Evolutionary conservation across 2,113 vertebrate species (phyloP), one percentile per base, ranked within the genome.

Genomic region (Rhabdornis inornatus): DNA sequence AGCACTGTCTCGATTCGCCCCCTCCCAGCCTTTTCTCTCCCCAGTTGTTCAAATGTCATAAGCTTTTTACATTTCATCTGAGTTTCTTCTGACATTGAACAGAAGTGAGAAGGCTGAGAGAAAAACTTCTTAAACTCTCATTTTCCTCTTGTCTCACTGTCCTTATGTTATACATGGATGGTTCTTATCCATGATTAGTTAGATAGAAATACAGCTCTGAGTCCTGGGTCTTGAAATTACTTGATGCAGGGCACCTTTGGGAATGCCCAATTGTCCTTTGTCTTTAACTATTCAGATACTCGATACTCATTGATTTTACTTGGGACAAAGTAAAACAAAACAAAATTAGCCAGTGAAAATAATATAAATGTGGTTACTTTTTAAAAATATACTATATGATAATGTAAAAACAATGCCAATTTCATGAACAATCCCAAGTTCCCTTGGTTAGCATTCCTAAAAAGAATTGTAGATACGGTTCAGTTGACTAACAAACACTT

Each of bases 41-140:
- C 42, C 25, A 16, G 42, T 90, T 92, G 89, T 91, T 94, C 75
- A 94, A 87, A 68, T 80, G 66, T 89, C 93, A 68, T 57, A 95
- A 89, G 77, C 52, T 95, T 93, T 96, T 89, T 91, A 61, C 53
- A 90, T 94, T 94, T 96, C 53, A 72, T 60, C 59, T 49, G 80
- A 89, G 81, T 89, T 89, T 91, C 74, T 91, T 66, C 60, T 94
- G 91, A 84, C 89, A 89, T 89, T 94, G 87, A 90, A 85, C 37
- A 83, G 64, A 89, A 90, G 87, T 87, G 66, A 75, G 90, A 86
- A 92, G 60, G 47, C 76, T 90, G 72, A 94, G 57, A 90, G 31
- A 96, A 84, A 35, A 72, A 66, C 44, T 78, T 87, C 65, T 84
- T 71, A 85, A 90, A 63, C 45, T 68, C 68, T 47, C 3, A 14